Evolutionary conservation across 2,888 invertebrate species (phyloP), one percentile per base, ranked within the genome.

Genomic region (Barypeithes pellucidus): DNA sequence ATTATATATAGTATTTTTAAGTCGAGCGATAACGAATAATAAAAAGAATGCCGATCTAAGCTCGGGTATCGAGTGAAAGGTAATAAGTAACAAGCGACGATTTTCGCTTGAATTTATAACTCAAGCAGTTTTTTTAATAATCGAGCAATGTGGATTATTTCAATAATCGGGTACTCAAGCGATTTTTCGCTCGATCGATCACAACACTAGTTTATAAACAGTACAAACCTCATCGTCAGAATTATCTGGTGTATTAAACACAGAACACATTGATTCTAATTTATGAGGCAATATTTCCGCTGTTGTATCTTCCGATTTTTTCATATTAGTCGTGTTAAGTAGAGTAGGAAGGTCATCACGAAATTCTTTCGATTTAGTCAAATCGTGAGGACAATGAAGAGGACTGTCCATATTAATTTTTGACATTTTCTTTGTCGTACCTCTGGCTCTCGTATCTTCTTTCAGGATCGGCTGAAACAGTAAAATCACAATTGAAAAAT

Each of bases 321-420:
- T 33, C 39, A 61, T 24, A 29, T 14, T 36, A 36, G 2, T 45
- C 0, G 36, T 11, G 11, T 9, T 60, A 9, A 73, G 50, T 45
- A 90, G 79, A 0, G 89, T 89, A 2, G 90, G 89, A 47, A 90
- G 81, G 82, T 90, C 89, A 77, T 90, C 89, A 11, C 89, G 85
- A 75, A 88, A 86, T 75, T 91, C 90, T 3, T 84, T 82, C 11
- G 82, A 78, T 69, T 88, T 88, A 0, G 89, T 87, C 67, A 90
- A 84, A 84, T 92, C 92, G 80, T 91, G 91, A 0, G 90, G 90
- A 78, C 91, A 91, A 81, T 90, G 86, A 29, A 91, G 83, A 59
- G 89, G 86, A 80, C 88, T 89, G 75, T 89, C 88, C 43, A 88
- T 82, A 78, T 90, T 88, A 36, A 87, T 83, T 79, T 84, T 85